A percentile compares a stretch with the other conserved stretches of the same genome.
phyloP scores from a whole-genome alignment of 2,797 vertebrate species.

The Todus mexicanus region DNA sequence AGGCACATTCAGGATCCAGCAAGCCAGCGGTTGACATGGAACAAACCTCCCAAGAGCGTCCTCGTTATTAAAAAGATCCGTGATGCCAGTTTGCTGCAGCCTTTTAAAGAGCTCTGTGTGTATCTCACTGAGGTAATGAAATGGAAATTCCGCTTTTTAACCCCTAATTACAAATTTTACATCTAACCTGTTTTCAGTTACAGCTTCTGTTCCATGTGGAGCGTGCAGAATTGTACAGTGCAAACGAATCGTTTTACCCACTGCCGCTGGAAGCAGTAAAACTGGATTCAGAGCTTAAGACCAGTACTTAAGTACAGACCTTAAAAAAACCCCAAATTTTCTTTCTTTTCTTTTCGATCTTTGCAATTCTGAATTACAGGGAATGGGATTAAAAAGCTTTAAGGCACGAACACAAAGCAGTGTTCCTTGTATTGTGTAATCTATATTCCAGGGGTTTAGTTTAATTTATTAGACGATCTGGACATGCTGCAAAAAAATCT shows the following conservation, averaged over 20 bases:
- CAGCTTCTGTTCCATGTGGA: background rate
- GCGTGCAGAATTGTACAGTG: background rate
- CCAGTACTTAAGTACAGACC: background rate
- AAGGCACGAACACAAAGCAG: background rate
- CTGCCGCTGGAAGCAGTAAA: background rate
- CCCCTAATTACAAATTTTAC: background rate
- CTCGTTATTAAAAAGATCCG: constrained; percentile 96
- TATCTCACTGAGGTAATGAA: constrained; percentile 88
- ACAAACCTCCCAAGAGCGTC: constrained; percentile 95
- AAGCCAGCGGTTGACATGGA: constrained; percentile 96
- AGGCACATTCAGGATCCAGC: constrained; percentile 99
- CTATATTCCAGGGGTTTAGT: background rate
- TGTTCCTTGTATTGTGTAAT: background rate
- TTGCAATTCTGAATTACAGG: background rate
- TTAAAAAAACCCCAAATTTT: too few relatives aligned
- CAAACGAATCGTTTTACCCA: background rate
- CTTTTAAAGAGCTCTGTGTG: constrained; percentile 92
- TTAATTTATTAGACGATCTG: background rate
- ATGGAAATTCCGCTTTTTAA: background rate
- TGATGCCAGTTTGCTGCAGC: constrained; percentile 89
- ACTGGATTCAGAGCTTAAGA: background rate
- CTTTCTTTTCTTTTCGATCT: too few relatives aligned
- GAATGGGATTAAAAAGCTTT: background rate
- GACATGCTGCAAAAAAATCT: background rate
- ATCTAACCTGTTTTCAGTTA: background rate